Percentiles rank a stretch among this genome's conserved stretches.
phyloP scores from a whole-genome alignment of 1,140 invertebrate genomes.

The Panagrolaimus sp. region DNA sequence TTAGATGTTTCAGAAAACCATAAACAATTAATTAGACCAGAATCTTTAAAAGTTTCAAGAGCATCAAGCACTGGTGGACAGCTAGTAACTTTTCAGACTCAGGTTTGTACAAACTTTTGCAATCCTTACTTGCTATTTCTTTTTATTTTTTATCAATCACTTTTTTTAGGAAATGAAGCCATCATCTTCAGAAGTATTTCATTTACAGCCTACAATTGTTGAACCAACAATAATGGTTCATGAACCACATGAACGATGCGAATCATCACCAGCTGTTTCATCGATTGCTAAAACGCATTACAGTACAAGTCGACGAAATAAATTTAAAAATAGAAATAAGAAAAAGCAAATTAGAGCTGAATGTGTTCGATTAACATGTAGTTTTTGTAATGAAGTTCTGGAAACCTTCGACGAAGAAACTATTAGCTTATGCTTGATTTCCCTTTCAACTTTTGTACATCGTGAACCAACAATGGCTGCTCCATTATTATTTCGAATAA shows the following conservation, averaged over 20 bases:
- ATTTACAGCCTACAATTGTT: slow-evolving; percentile 24
- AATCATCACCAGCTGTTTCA: not conserved
- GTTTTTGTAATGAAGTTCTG: slow-evolving; percentile 64
- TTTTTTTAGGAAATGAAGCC: slow-evolving; percentile 5
- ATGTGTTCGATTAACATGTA: slow-evolving; percentile 67
- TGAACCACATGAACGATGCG: not conserved
- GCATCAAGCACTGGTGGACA: slow-evolving; percentile 15
- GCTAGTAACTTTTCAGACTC: slow-evolving; percentile 12
- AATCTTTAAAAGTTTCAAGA: slow-evolving; percentile 22
- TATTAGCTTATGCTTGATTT: slow-evolving; percentile 84
- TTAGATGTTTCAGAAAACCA: not conserved
- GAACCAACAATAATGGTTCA: slow-evolving; percentile 13
- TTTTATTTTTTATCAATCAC: too few species aligned
- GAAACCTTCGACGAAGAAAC: slow-evolving; percentile 97
- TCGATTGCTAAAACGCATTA: slow-evolving; percentile 6
- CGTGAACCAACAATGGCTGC: slow-evolving; percentile 85
- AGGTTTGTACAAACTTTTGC: too few species aligned
- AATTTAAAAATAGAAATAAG: slow-evolving; percentile 28
- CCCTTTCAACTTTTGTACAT: slow-evolving; percentile 88
- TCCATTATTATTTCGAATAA: slow-evolving; percentile 80
- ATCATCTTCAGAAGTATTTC: not conserved
- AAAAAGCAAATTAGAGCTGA: slow-evolving; percentile 36
- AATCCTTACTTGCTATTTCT: too few species aligned
- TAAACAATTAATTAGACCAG: slow-evolving; percentile 22
- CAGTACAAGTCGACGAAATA: slow-evolving; percentile 19